Conservation (phyloP, 2,113 vertebrate species). For the Epinephelus lanceolatus region DNA sequence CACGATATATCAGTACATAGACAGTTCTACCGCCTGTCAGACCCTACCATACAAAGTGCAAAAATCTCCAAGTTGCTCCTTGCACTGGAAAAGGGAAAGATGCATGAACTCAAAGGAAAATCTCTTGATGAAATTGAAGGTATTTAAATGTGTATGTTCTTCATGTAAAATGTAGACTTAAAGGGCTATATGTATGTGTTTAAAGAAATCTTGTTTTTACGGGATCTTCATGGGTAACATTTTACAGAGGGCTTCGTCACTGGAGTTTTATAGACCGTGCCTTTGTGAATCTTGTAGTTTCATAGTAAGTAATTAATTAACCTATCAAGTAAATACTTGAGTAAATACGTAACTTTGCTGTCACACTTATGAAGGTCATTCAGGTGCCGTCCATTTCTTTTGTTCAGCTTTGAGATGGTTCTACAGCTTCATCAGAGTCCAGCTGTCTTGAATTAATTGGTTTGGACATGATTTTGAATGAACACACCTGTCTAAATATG, state of each 20-base stretch:
- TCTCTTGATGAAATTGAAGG: not conserved
- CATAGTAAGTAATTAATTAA: too few species aligned
- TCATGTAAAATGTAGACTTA: not conserved
- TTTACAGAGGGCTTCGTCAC: too few species aligned
- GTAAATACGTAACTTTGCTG: too few species aligned
- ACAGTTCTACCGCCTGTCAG: not conserved
- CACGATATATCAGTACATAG: not conserved
- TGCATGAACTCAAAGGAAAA: not conserved
- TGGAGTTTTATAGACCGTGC: too few species aligned
- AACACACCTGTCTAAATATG: not conserved
- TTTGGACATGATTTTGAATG: not conserved
- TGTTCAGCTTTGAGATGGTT: not conserved
- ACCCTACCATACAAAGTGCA: not conserved
- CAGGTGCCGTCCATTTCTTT: not conserved
- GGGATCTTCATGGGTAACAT: too few species aligned
- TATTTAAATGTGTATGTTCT: not conserved
- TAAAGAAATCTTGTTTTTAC: too few species aligned
- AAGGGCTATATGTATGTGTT: too few species aligned
- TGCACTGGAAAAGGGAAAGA: constrained; percentile 6
- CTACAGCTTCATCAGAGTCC: not conserved
- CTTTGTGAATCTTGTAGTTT: too few species aligned
- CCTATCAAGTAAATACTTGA: too few species aligned
- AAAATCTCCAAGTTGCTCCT: not conserved
- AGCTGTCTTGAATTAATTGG: not conserved
- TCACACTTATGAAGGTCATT: too few species aligned